phyloP scores from a whole-genome alignment of 2,113 vertebrate species.

The Prunella himalayana region DNA sequence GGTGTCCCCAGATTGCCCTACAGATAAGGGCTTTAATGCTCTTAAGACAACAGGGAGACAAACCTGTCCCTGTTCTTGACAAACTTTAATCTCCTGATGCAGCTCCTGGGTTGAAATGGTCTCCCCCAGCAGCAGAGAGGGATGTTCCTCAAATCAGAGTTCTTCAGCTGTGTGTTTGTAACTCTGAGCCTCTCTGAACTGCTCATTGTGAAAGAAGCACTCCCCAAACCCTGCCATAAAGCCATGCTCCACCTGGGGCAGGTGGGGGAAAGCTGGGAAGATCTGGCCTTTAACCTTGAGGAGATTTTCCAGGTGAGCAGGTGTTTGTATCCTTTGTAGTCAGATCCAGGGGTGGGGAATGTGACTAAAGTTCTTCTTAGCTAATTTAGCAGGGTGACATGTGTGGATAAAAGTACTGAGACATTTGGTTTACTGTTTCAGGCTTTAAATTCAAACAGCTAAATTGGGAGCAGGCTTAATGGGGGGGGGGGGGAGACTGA shows the following conservation, averaged over 20 bases:
- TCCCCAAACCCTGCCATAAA: not conserved
- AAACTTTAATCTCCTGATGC: not conserved
- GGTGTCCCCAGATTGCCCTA: not conserved
- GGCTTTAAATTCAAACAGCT: not conserved
- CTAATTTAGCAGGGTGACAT: not conserved
- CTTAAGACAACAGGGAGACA: not conserved
- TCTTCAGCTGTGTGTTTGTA: not conserved
- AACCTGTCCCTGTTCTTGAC: not conserved
- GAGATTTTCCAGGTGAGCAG: not conserved
- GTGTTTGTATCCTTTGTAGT: not conserved
- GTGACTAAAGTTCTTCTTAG: not conserved
- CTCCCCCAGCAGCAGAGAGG: not conserved
- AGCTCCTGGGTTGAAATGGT: not conserved
- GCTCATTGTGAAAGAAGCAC: not conserved
- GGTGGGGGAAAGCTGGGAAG: not conserved
- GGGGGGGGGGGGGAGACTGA: not conserved
- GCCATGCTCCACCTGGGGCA: rapidly evolving
- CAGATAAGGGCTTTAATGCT: not conserved
- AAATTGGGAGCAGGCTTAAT: not conserved
- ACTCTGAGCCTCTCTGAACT: not conserved
- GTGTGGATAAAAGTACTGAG: rapidly evolving
- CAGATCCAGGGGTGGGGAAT: not conserved
- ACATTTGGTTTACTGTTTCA: rapidly evolving
- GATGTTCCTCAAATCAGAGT: rapidly evolving
- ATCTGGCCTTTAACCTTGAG: not conserved